Evolutionary conservation across 2,113 vertebrate species (phyloP), one percentile per base, ranked within the genome.

Genomic region (Brienomyrus longianalis): DNA sequence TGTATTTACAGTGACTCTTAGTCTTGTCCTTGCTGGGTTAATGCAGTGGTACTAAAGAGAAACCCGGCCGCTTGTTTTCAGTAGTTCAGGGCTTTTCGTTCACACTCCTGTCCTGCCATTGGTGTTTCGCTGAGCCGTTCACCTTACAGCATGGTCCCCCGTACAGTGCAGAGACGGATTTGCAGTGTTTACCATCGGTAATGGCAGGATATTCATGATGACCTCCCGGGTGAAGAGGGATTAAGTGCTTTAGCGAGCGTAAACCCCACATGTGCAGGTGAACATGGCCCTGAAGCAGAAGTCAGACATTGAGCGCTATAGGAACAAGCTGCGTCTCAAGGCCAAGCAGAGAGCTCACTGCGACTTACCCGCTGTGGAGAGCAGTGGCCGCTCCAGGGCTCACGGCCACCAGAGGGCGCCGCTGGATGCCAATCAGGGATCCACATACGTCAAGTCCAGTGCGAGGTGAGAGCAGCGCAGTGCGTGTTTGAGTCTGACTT

Each of bases 251-350:
- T 47, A 31, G 27, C 0, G 21, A 39, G 7, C 6, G 39, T 43
- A 17, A 43, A 43, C 21, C 17, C 50, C 8, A 87, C 54, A 17
- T 43, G n/a, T 21, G 11, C 93, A 99, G 98, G 96, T 96, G 43
- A 98, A 97, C 94, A 97, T 98, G 90, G 95, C 95, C 10, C 94
- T 99, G 92, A 99, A 99, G 93, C 98, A 99, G 95, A 99, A 99
- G 93, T 99, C 98, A 0, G 98, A 99, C 93, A 99, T 99, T 2
- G 98, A 99, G 90, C 98, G 99, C 92, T 99, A 99, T 93, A 96
- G 98, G 92, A 99, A 99, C 95, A 99, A 99, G 92, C 96, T 99
- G 90, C 97, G 98, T 0, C 96, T 99, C 91, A 99, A 99, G 93
- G 98, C 98, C 45, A 96, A 98, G 90, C 96, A 97, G 93, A 99